Conservation (phyloP, 64 coral and sea anemone species). For the Platygyra sinensis region DNA sequence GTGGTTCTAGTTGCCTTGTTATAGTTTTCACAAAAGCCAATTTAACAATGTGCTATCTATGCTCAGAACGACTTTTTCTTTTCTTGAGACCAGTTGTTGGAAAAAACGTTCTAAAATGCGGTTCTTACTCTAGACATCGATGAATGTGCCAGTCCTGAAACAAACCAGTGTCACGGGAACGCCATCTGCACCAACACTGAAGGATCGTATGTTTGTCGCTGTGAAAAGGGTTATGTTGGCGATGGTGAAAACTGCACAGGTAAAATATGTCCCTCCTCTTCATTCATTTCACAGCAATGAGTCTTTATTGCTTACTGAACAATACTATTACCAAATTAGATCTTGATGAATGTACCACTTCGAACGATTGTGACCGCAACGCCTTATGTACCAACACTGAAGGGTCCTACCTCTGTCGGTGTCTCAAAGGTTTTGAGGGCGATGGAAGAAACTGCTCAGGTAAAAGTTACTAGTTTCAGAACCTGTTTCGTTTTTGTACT, state of each 20-base stretch:
- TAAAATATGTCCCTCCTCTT: neutral
- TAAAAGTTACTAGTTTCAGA: neutral
- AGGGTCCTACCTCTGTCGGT: neutral
- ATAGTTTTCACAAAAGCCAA: neutral
- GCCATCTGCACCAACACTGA: slow-evolving; percentile 38
- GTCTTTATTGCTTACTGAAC: neutral
- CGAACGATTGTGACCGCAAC: neutral
- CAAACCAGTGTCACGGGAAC: slow-evolving; percentile 12
- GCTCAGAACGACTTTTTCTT: too few relatives aligned
- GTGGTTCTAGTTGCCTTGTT: neutral
- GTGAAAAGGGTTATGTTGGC: slow-evolving; percentile 36
- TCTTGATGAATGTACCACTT: neutral
- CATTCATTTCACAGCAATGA: neutral
- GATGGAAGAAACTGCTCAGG: slow-evolving; percentile 2
- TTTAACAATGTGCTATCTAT: too few relatives aligned
- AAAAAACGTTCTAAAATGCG: neutral
- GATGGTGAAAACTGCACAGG: slow-evolving; percentile 64
- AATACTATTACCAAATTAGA: neutral
- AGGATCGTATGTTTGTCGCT: slow-evolving; percentile 64
- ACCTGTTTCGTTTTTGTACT: too few relatives aligned
- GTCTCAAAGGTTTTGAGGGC: neutral
- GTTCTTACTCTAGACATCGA: neutral
- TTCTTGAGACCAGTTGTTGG: too few relatives aligned
- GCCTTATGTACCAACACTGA: neutral
- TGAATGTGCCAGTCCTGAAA: slow-evolving; percentile 27